These are phyloP conservation scores for Exaiptasia diaphana DNA, from an alignment of 64 coral and sea anemone genomes.

Conservation along the genomic window DNA sequence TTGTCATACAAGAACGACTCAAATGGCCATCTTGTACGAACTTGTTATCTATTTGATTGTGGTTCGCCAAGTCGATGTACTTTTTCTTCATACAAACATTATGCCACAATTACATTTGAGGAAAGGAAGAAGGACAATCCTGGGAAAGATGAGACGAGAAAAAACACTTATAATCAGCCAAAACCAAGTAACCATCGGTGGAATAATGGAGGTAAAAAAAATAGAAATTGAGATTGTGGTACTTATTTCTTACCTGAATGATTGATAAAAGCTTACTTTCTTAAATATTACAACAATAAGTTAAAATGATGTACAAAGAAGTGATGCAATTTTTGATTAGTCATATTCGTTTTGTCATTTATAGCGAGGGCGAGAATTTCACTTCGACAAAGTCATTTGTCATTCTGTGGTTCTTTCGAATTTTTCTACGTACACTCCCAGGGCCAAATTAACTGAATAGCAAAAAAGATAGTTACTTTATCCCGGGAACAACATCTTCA, in stretches of 20 bases:
- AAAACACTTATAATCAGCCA: neutral
- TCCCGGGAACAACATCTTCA: too few relatives aligned
- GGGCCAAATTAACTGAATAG: too few relatives aligned
- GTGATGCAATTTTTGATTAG: too few relatives aligned
- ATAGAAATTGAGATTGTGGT: neutral
- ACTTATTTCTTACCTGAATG: neutral
- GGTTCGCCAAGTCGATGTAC: constrained; percentile 41
- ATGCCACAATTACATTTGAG: constrained; percentile 56
- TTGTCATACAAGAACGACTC: constrained; percentile 44
- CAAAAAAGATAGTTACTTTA: too few relatives aligned
- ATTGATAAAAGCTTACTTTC: neutral
- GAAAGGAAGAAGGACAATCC: neutral
- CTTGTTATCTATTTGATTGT: constrained; percentile 57
- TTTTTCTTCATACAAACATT: constrained; percentile 43
- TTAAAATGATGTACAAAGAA: too few relatives aligned
- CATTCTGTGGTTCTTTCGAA: too few relatives aligned
- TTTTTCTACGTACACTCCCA: too few relatives aligned
- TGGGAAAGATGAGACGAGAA: neutral
- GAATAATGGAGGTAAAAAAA: neutral
- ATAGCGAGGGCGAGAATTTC: too few relatives aligned
- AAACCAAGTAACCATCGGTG: neutral
- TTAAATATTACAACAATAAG: too few relatives aligned
- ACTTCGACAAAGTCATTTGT: too few relatives aligned
- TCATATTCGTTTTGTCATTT: too few relatives aligned
- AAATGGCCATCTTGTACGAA: neutral